Percentiles rank a stretch among this genome's conserved stretches.
These are phyloP conservation scores for Eupithecia tripunctaria DNA, from an alignment of 2,888 invertebrate species.

Conservation along the genomic window DNA sequence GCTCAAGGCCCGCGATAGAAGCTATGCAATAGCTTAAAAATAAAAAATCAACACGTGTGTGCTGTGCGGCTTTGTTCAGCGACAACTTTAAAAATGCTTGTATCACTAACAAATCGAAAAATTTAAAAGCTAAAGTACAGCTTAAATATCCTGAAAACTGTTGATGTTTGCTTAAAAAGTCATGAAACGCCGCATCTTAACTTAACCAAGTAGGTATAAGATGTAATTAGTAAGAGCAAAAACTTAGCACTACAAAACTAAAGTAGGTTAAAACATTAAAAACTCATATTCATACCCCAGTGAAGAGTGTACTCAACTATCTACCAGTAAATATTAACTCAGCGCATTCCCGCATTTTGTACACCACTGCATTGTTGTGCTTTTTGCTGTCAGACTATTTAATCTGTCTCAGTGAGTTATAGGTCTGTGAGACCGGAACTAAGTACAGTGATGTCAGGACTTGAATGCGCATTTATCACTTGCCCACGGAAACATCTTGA, in stretches of 20 bases:
- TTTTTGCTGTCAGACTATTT: constrained; percentile 36
- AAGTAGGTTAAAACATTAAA: not conserved
- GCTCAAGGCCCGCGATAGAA: no score
- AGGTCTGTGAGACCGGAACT: constrained; percentile 27
- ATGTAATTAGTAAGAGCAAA: not conserved
- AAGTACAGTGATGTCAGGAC: constrained; percentile 32
- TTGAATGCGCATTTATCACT: constrained; percentile 33
- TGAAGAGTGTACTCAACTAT: not conserved
- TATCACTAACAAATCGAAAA: not conserved
- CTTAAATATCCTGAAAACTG: not conserved
- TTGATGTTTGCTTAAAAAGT: not conserved
- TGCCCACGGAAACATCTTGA: constrained; percentile 21
- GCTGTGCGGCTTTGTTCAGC: no score
- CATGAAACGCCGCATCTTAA: not conserved
- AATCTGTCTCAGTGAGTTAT: constrained; percentile 37
- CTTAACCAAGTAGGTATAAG: not conserved
- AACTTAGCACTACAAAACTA: not conserved
- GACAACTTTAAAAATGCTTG: not conserved
- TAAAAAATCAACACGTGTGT: no score
- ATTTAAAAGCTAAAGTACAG: not conserved
- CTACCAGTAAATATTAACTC: constrained; percentile 18
- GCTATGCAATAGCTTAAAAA: no score
- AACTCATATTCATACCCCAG: not conserved
- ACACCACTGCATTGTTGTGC: constrained; percentile 30
- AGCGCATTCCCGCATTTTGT: constrained; percentile 27